Base-by-base conservation (phyloP, 1,140 invertebrate species). In the Nephila pilipes region DNA sequence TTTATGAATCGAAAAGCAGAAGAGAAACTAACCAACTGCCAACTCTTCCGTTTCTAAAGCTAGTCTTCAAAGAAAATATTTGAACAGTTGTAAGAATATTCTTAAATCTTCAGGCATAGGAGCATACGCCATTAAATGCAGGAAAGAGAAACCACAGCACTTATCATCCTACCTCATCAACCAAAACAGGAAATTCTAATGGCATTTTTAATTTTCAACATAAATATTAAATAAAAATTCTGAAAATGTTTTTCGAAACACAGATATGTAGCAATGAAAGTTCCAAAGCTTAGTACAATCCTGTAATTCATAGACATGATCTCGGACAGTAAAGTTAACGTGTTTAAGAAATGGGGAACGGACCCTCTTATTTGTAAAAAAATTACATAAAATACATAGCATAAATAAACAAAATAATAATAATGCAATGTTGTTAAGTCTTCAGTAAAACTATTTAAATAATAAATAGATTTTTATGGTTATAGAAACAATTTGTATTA, bases 101-200 rank as follows among this genome's bases (percentile, higher is more conserved):
- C 69, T 65, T 8, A 65, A 65, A 25, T 65, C 63, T 65, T 29
- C 25, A 2, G 63, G 63, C 63, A 75, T 18, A 75, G 29, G 29
- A 69, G 46, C 12, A 69, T 5, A 75, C 18, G 69, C 69, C 29
- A 75, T 75, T 75, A 75, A 75, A 75, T 2, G 32, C 14, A 75
- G 69, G 69, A 75, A 75, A n/a, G n/a, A n/a, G n/a, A 46, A 46
- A 75, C 69, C 69, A 75, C 69, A 75, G 14, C 32, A 75, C 29
- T 32, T 75, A 75, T 75, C 29, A 36, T 32, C 12, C 3, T 12
- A 36, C 14, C 25, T 32, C 22, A 75, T 36, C 69, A 75, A 36
- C 36, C 69, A 75, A 75, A 75, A 75, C 29, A 75, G 69, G 69
- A 32, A 32, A 75, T 36, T 18, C 14, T 18, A 5, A 3, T 32